These are phyloP conservation scores for Silurus aristotelis DNA, from an alignment of 2,797 vertebrate species.

Conservation along the genomic window DNA sequence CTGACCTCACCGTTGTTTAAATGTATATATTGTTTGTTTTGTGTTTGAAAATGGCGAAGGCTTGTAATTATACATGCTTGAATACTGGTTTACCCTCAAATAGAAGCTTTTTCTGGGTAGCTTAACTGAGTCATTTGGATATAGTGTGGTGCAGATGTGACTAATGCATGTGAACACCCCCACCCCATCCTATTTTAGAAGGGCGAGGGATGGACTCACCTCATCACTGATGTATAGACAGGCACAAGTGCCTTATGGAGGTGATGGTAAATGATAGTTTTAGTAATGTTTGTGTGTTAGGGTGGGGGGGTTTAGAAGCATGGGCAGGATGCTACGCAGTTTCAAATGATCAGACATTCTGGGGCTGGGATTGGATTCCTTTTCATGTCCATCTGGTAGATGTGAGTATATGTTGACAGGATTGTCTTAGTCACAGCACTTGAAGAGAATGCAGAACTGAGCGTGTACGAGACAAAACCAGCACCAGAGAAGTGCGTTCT, in stretches of 20 bases:
- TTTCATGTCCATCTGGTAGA: neutral
- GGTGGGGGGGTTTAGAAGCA: neutral
- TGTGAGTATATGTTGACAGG: neutral
- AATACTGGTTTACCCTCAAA: no score
- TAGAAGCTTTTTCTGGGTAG: neutral
- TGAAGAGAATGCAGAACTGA: neutral
- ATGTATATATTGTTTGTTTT: neutral
- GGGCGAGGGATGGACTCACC: constrained; percentile 2
- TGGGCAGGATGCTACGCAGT: neutral
- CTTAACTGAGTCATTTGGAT: constrained; percentile 15
- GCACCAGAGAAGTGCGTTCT: neutral
- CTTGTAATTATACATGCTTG: neutral
- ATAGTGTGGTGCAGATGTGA: constrained; percentile 20
- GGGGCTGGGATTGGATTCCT: neutral
- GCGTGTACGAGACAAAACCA: neutral
- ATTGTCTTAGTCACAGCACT: neutral
- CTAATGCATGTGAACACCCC: constrained; percentile 9
- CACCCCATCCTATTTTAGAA: constrained; percentile 13
- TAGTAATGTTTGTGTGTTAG: neutral
- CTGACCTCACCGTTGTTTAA: neutral
- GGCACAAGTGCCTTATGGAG: neutral
- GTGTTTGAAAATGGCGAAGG: neutral
- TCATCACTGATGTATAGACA: neutral
- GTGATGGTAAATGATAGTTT: neutral
- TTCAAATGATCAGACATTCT: neutral